Evolutionary conservation across 1,140 invertebrate species (phyloP), one percentile per base, ranked within the genome.

Genomic region (Euschistus heros): DNA sequence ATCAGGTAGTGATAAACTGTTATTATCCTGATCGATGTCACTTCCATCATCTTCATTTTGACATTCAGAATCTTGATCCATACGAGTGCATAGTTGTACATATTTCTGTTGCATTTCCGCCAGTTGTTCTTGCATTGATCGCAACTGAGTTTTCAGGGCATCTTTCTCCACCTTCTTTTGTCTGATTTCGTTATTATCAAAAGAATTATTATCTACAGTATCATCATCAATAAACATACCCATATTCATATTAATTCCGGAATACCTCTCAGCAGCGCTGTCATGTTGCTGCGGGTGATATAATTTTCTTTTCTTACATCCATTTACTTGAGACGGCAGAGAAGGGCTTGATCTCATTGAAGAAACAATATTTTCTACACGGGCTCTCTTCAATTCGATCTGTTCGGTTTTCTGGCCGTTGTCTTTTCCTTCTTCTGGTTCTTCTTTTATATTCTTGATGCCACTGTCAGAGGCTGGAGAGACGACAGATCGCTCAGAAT

Each of bases 221-320:
- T 86, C 85, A 70, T 86, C 80, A 67, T 80, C 81, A 33, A 83
- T 77, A 69, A 78, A 71, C 71, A 72, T 75, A 73, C 70, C 57
- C 69, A 70, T 64, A 70, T 72, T 70, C 44, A 78, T 68, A 65
- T 77, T 76, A 37, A 73, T 30, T 78, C 76, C 6, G 67, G 81
- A 80, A 72, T 88, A 88, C 22, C 86, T 76, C 68, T 87, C 84
- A 24, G 82, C 82, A 66, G 84, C 84, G 71, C 77, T 74, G 72
- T 92, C 90, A 73, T 95, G 92, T 72, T 96, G 93, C 74, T 95
- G 92, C 0, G 94, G 94, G 71, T 96, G 91, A 74, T 96, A 96
- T n/a, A 97, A 80, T 76, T 97, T 98, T 22, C 94, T 82, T 78
- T 97, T 97, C 75, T 95, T 95, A 78, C 89, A 96, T 50, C 89